phyloP scores from a whole-genome alignment of 1,140 invertebrate species.

The Mactra quadrangularis region DNA sequence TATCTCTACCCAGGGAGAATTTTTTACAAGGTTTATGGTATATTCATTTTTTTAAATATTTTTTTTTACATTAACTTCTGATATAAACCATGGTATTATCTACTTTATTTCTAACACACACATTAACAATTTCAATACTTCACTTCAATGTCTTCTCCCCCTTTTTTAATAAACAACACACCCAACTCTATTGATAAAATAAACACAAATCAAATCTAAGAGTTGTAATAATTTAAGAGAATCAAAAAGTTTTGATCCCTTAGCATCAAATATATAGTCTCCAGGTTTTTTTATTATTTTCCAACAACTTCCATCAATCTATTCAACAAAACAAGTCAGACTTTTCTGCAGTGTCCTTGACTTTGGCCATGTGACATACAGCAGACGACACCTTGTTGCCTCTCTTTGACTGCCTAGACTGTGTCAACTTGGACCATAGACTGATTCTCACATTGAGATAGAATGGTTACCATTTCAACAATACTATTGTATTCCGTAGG shows the following conservation, averaged over 20 bases:
- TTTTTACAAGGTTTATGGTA: too few relatives aligned
- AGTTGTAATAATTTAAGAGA: slow-evolving; percentile 19
- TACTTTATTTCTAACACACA: too few relatives aligned
- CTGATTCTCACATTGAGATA: too few relatives aligned
- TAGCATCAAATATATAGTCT: slow-evolving; percentile 15
- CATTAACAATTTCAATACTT: too few relatives aligned
- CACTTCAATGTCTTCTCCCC: slow-evolving; percentile 36
- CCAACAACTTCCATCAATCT: slow-evolving; percentile 41
- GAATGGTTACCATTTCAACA: not conserved
- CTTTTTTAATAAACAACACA: not conserved
- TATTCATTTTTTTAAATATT: too few relatives aligned
- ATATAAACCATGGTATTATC: too few relatives aligned
- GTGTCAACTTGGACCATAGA: too few relatives aligned
- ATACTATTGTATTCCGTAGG: not conserved
- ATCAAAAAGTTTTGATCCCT: slow-evolving; percentile 33
- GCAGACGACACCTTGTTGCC: slow-evolving; percentile 14
- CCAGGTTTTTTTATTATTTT: not conserved
- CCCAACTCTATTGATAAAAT: slow-evolving; percentile 26
- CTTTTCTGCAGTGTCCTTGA: slow-evolving; percentile 51
- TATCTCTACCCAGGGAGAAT: too few relatives aligned
- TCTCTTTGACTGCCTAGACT: slow-evolving; percentile 4
- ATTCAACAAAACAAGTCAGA: not conserved
- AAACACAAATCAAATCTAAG: slow-evolving; percentile 31
- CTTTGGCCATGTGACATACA: slow-evolving; percentile 17
- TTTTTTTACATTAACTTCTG: too few relatives aligned